These are phyloP conservation scores for Eunapius fragilis DNA, from an alignment of 37 sponge, comb jelly and placozoan genomes.

Conservation along the genomic window DNA sequence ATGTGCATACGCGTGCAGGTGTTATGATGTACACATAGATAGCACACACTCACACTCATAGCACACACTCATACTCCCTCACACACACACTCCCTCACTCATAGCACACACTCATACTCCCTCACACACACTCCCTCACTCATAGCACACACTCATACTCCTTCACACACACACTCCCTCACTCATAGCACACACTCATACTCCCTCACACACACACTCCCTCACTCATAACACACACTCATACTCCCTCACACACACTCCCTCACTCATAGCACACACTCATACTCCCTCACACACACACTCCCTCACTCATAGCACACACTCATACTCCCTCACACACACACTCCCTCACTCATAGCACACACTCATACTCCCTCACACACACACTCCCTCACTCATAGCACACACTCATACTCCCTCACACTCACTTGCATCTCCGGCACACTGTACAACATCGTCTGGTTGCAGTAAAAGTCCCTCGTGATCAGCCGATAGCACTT, in stretches of 20 bases:
- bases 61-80: slow-evolving; percentile 13
- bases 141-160: not conserved
- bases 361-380: not conserved
- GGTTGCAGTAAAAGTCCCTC: slow-evolving; percentile 45
- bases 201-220: slow-evolving; percentile 34
- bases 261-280: not conserved
- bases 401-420: not conserved
- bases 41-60: not conserved
- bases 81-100: no score
- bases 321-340: not conserved
- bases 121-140: slow-evolving; percentile 25
- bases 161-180: slow-evolving; percentile 25
- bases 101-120: not conserved
- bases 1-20: not conserved
- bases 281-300: slow-evolving; percentile 23
- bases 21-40: not conserved
- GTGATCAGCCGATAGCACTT: slow-evolving; percentile 86
- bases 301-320: not conserved
- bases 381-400: slow-evolving; percentile 30
- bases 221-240: not conserved
- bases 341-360: slow-evolving; percentile 18
- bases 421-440: slow-evolving; percentile 87
- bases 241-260: slow-evolving; percentile 25
- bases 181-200: not conserved
- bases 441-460: slow-evolving; percentile 54